phyloP scores from a whole-genome alignment of 1,140 invertebrate species.

The Drosophila grimshawi region DNA sequence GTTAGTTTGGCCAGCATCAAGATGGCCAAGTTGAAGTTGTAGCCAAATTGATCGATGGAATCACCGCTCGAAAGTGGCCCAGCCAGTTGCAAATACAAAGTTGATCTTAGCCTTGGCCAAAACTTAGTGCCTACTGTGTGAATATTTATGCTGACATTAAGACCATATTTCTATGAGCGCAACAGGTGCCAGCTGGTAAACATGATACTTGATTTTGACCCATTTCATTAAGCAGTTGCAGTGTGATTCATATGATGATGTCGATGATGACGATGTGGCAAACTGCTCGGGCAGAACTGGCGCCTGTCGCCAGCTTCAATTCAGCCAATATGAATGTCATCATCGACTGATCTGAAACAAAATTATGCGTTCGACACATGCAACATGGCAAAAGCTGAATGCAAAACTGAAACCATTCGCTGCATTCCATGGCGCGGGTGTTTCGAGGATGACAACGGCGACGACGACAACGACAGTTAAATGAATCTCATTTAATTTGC shows the following conservation, averaged over 20 bases:
- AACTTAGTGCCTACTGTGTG: not conserved
- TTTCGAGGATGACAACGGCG: slow-evolving; percentile 45
- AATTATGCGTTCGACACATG: slow-evolving; percentile 74
- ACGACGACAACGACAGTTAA: slow-evolving; percentile 70
- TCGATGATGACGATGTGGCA: not conserved
- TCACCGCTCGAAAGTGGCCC: slow-evolving; percentile 28
- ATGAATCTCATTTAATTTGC: slow-evolving; percentile 79
- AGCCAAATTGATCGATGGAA: slow-evolving; percentile 31
- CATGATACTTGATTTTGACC: slow-evolving; percentile 26
- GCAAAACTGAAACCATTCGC: not conserved
- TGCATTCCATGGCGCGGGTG: slow-evolving; percentile 64
- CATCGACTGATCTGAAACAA: slow-evolving; percentile 55
- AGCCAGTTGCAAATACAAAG: slow-evolving; percentile 8
- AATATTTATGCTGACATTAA: slow-evolving; percentile 27
- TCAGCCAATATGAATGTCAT: slow-evolving; percentile 62
- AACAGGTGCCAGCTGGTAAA: slow-evolving; percentile 14
- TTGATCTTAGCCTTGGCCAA: not conserved
- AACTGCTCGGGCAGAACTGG: slow-evolving; percentile 38
- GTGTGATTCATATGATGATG: slow-evolving; percentile 56
- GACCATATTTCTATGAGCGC: slow-evolving; percentile 28
- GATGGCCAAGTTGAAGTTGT: slow-evolving; percentile 19
- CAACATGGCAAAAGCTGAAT: slow-evolving; percentile 27
- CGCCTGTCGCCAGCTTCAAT: slow-evolving; percentile 52
- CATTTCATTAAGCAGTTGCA: slow-evolving; percentile 37
- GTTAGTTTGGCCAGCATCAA: slow-evolving; percentile 44